These are phyloP conservation scores for Dione juno DNA, from an alignment of 2,888 invertebrate genomes.

Conservation along the genomic window DNA sequence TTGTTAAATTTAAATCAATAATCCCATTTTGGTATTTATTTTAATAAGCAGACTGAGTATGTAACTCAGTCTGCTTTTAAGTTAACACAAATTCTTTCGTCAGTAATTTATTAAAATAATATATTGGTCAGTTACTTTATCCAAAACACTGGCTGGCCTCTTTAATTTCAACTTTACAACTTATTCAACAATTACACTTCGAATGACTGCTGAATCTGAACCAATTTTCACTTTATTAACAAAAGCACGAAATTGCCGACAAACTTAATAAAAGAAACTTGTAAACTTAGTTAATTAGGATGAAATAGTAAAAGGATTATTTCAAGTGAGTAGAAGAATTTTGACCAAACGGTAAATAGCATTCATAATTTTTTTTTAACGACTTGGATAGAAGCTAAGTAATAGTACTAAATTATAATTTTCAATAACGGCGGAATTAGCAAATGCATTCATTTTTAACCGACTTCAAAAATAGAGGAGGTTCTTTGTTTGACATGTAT, in stretches of 20 bases:
- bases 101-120: constrained; percentile 7
- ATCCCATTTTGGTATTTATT: neutral
- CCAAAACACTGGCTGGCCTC: constrained; percentile 12
- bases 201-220: constrained; percentile 30
- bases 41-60: too few relatives aligned
- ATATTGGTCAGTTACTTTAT: constrained; percentile 13
- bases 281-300: too few relatives aligned
- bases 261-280: constrained; percentile 21
- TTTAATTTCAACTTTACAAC: constrained; percentile 35
- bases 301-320: too few relatives aligned
- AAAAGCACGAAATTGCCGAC: constrained; percentile 28
- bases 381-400: too few relatives aligned
- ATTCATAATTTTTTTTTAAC: too few relatives aligned
- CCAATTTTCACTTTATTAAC: constrained; percentile 35
- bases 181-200: constrained; percentile 37
- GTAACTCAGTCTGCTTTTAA: neutral
- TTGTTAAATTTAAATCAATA: neutral
- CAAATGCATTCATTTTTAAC: too few relatives aligned
- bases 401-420: too few relatives aligned
- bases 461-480: too few relatives aligned
- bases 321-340: too few relatives aligned
- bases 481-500: too few relatives aligned
- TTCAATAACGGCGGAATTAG: too few relatives aligned
- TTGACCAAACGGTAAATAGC: too few relatives aligned
- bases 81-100: neutral